These are phyloP conservation scores for Apodemia zela DNA, from an alignment of 2,888 invertebrate species.

Conservation along the genomic window DNA sequence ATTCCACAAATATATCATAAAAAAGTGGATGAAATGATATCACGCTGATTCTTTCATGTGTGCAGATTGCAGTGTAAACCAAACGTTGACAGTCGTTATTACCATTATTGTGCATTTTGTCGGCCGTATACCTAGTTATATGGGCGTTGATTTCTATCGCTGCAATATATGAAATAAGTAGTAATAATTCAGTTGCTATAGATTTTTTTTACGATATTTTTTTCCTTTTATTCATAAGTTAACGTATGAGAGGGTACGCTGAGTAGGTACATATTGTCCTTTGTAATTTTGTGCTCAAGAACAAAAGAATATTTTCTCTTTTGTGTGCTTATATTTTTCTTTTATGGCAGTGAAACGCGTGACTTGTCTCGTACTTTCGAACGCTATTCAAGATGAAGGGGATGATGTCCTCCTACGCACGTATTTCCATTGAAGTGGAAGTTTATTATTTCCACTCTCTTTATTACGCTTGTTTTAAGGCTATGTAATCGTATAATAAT, in stretches of 20 bases:
- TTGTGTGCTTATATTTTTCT: constrained; percentile 20
- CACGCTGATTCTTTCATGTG: too few relatives aligned
- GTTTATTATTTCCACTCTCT: constrained; percentile 44
- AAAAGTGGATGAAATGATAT: too few relatives aligned
- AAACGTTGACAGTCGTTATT: too few relatives aligned
- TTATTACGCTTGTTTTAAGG: constrained; percentile 17
- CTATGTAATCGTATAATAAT: background rate
- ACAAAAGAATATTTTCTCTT: constrained; percentile 21
- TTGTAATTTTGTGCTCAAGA: constrained; percentile 16
- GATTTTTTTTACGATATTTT: background rate
- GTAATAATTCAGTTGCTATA: background rate
- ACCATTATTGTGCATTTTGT: too few relatives aligned
- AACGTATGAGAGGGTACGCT: background rate
- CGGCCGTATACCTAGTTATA: too few relatives aligned
- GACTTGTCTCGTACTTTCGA: constrained; percentile 44
- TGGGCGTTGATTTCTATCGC: too few relatives aligned
- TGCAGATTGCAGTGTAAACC: too few relatives aligned
- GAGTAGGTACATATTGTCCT: constrained; percentile 17
- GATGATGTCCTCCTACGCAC: constrained; percentile 72
- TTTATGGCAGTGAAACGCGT: constrained; percentile 20
- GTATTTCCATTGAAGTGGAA: constrained; percentile 65
- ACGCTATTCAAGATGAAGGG: constrained; percentile 61
- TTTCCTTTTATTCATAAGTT: background rate
- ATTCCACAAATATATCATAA: too few relatives aligned
- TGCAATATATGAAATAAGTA: too few relatives aligned